Base-by-base conservation (phyloP, 1,140 invertebrate species). In the Sminthurides bifidus region DNA sequence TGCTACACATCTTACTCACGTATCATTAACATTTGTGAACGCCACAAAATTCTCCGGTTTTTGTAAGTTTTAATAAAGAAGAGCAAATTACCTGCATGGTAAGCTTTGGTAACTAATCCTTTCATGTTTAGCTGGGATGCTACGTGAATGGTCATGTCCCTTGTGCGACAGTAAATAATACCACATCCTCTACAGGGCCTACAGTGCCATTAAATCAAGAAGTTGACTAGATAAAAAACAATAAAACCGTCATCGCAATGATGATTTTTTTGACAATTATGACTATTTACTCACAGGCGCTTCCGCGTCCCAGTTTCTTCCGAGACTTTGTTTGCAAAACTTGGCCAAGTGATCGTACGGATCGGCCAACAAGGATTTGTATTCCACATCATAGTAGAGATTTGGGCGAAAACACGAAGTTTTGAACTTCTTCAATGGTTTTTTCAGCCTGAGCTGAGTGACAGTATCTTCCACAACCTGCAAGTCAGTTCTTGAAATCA, bases 331-430 rank as follows among this genome's bases (percentile, higher is more conserved):
- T 6, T 58, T 67, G 30, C 83, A 76, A 75, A 87, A 90, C 12
- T 77, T 71, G 53, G 78, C 77, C 54, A 93, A 73, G 71, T 93
- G 82, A 31, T 79, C 75, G 66, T 81, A 83, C 58, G 85, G 80
- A 73, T 91, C 79, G 54, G 80, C 75, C 38, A 92, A 71, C 19
- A 79, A 75, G 67, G 92, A 88, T 69, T 85, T 85, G 72, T 84
- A 90, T 17, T 71, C 65, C 21, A 84, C 76, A 66, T 84, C 81
- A 68, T 84, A 84, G 67, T 73, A 82, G 4, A 85, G 66, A 72
- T 85, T 84, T 35, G 72, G 61, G 37, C 82, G 72, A 68, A 82
- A 85, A 60, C 76, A 77, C 21, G 77, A 73, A 12, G 69, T 72
- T 65, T 79, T 79, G 66, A 82, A 83, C 43, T 68, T 74, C 12